Percentiles rank a stretch among this genome's conserved stretches.
Conservation (phyloP, 2,888 invertebrate species). For the Dasysyrphus tricinctus region DNA sequence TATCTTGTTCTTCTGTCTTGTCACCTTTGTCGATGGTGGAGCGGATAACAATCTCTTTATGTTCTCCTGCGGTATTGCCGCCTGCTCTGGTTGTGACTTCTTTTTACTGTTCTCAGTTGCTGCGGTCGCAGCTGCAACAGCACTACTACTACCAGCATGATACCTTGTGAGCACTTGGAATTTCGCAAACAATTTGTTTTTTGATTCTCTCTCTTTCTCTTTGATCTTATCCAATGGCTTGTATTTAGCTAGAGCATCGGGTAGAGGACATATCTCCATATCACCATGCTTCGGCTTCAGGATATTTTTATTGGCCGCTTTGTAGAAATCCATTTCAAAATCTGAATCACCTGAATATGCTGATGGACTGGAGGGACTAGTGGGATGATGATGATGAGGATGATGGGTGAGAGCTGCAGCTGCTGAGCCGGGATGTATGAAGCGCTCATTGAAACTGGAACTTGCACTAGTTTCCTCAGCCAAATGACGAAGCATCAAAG, state of each 20-base stretch:
- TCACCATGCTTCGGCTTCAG: constrained; percentile 79
- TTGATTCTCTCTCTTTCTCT: constrained; percentile 83
- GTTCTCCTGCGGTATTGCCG: constrained; percentile 87
- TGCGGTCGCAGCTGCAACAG: constrained; percentile 56
- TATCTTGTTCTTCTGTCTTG: constrained; percentile 92
- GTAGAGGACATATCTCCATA: constrained; percentile 80
- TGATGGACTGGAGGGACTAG: constrained; percentile 70
- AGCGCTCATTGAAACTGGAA: constrained; percentile 80
- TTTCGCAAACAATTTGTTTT: constrained; percentile 85
- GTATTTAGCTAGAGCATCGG: constrained; percentile 79
- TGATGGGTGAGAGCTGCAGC: constrained; percentile 61
- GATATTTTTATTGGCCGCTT: constrained; percentile 77
- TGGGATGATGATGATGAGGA: constrained; percentile 64
- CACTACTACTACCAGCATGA: constrained; percentile 61
- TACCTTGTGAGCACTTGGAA: constrained; percentile 84
- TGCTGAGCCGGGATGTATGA: constrained; percentile 69
- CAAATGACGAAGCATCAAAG: constrained; percentile 86
- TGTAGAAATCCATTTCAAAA: constrained; percentile 80
- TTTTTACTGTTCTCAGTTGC: constrained; percentile 76
- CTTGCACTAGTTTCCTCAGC: constrained; percentile 85
- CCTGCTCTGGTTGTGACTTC: constrained; percentile 74
- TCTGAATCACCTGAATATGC: constrained; percentile 79
- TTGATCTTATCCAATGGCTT: constrained; percentile 82
- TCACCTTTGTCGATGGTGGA: constrained; percentile 90
- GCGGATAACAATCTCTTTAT: constrained; percentile 87